Evolutionary conservation across 1,140 invertebrate species (phyloP), one percentile per base, ranked within the genome.

Genomic region (Bombyx mandarina): DNA sequence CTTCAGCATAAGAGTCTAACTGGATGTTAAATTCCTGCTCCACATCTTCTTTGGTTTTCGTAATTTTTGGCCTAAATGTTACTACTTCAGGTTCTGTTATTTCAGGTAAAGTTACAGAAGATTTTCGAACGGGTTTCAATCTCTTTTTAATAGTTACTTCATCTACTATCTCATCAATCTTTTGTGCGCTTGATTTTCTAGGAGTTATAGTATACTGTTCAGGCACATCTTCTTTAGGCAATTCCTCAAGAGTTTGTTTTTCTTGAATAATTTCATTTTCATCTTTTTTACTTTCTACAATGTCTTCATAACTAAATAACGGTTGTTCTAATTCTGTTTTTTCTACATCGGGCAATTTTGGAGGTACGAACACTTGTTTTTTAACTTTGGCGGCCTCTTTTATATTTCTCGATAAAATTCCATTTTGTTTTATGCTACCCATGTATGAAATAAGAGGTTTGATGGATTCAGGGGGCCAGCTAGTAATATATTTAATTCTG

Each of bases 1-100:
- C 94, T 86, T 96, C 94, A 51, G 94, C 93, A 78, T 95, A 95
- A 1, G 93, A 93, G 82, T 95, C 93, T 51, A 95, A 82, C 42
- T 93, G 93, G 65, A 96, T 95, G 76, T 93, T 95, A 75, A 95
- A 95, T 84, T 95, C 94, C 87, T 95, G 94, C 76, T 95, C 94
- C 7, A 95, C 93, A 71, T 95, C 93, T 86, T 95, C 94, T 82
- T 94, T 94, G 3, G 91, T 93, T 83, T 92, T 93, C 6, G 91
- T 93, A 5, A 75, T 81, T 77, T 91, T 92, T 8, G 93, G 92
- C 66, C 92, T 90, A 80, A 95, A 94, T 12, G 91, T 94, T 3
- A 94, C 93, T 66, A 90, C 91, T 86, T 94, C 93, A 1, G 91
- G 89, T 79, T 94, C 93, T 1, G 91, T 91, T 44, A 92, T 88